These are phyloP conservation scores for Hyalella azteca DNA, from an alignment of 2,888 invertebrate genomes.

Conservation along the genomic window DNA sequence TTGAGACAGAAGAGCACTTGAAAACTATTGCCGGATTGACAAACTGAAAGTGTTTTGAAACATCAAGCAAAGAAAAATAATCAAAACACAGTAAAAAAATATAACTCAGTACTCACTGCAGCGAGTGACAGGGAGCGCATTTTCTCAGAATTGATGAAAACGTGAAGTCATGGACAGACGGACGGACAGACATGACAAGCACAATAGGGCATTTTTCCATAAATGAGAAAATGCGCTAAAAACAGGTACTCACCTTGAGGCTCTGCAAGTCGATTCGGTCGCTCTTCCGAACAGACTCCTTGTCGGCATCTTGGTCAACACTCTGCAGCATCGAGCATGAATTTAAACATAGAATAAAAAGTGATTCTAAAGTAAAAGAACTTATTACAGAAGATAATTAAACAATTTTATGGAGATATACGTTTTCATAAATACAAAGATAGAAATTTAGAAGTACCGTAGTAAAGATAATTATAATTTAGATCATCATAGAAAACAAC, in stretches of 20 bases:
- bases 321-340: neutral
- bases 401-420: neutral
- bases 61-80: too few species aligned
- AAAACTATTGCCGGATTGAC: too few species aligned
- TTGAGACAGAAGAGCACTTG: too few species aligned
- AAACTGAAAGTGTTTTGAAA: too few species aligned
- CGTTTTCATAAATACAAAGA: neutral
- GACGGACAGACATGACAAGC: too few species aligned
- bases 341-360: neutral
- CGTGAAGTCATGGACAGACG: too few species aligned
- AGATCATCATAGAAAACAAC: neutral
- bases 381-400: neutral
- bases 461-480: neutral
- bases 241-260: neutral
- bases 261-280: constrained; percentile 5
- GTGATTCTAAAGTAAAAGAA: neutral
- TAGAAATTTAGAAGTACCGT: neutral
- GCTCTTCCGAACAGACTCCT: neutral
- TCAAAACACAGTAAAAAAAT: too few species aligned
- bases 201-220: too few species aligned
- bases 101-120: too few species aligned
- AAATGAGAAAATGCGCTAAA: too few species aligned
- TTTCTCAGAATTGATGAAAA: too few species aligned
- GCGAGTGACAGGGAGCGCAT: too few species aligned
- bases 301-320: constrained; percentile 7